Conservation (phyloP, 2,888 invertebrate species). For the Mantis religiosa region DNA sequence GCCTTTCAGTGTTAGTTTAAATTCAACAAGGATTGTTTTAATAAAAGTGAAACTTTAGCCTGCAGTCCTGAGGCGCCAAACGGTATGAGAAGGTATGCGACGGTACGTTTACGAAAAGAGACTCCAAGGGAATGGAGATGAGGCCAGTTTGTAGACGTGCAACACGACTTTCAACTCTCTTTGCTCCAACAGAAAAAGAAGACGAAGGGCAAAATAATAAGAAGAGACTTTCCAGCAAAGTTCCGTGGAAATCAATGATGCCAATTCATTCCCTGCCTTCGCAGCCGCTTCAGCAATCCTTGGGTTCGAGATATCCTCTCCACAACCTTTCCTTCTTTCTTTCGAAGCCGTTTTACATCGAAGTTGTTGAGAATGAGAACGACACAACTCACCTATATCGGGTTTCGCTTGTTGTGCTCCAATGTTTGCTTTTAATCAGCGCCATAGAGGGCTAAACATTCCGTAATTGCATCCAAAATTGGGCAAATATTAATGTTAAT, state of each 20-base stretch:
- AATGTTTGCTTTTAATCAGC: too few relatives aligned
- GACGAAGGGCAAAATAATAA: neutral
- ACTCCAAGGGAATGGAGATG: neutral
- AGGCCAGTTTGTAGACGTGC: neutral
- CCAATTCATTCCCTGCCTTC: neutral
- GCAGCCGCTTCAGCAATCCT: neutral
- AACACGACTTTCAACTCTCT: neutral
- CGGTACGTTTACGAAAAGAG: too few relatives aligned
- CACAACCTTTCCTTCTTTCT: neutral
- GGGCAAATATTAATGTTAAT: too few relatives aligned
- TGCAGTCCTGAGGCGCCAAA: too few relatives aligned
- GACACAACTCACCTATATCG: neutral
- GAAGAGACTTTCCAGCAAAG: neutral
- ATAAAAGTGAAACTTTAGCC: neutral
- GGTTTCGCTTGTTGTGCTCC: too few relatives aligned
- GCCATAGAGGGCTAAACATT: too few relatives aligned
- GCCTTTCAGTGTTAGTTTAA: neutral
- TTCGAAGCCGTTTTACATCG: neutral
- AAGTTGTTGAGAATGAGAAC: neutral
- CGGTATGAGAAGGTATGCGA: too few relatives aligned
- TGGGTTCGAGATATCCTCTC: neutral
- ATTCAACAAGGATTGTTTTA: neutral
- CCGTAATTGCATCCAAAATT: too few relatives aligned
- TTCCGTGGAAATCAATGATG: constrained; percentile 1
- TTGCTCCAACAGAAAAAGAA: neutral